A percentile compares a stretch with the other conserved stretches of the same genome.
These are phyloP conservation scores for Ictidomys tridecemlineatus DNA, from an alignment of 2,113 vertebrate genomes.

Conservation along the genomic window DNA sequence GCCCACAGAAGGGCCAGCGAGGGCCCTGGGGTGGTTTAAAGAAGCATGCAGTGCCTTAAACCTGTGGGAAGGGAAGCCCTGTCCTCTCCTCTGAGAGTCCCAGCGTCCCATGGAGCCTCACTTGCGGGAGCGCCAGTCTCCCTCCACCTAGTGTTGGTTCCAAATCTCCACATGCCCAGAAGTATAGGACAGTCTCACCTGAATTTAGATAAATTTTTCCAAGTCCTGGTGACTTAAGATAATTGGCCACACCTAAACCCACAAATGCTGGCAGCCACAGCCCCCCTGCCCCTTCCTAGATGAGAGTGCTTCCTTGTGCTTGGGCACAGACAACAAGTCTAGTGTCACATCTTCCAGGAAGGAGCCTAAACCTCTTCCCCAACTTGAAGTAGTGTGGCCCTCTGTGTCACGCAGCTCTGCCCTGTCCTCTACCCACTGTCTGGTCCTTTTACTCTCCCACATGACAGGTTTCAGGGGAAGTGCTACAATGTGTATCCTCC, in stretches of 20 bases:
- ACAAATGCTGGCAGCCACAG: too few species aligned
- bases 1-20: fast-evolving
- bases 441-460: too few species aligned
- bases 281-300: too few species aligned
- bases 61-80: background rate
- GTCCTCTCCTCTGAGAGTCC: background rate
- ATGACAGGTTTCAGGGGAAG: too few species aligned
- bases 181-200: background rate
- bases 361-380: fast-evolving
- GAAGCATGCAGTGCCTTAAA: background rate
- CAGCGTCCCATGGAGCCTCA: fast-evolving
- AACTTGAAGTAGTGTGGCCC: fast-evolving
- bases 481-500: fast-evolving
- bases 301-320: fast-evolving
- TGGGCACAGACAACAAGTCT: too few species aligned
- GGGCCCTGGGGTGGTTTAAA: background rate
- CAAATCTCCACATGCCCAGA: background rate
- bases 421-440: fast-evolving
- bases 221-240: background rate
- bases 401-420: fast-evolving
- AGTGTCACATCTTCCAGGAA: background rate
- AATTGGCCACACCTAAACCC: too few species aligned
- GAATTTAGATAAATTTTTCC: background rate
- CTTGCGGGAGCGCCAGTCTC: background rate
- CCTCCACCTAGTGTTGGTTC: fast-evolving